Percentiles rank a stretch among this genome's conserved stretches.
Conservation (phyloP, 2,797 vertebrate genomes). For the Bradypodion ventrale region DNA sequence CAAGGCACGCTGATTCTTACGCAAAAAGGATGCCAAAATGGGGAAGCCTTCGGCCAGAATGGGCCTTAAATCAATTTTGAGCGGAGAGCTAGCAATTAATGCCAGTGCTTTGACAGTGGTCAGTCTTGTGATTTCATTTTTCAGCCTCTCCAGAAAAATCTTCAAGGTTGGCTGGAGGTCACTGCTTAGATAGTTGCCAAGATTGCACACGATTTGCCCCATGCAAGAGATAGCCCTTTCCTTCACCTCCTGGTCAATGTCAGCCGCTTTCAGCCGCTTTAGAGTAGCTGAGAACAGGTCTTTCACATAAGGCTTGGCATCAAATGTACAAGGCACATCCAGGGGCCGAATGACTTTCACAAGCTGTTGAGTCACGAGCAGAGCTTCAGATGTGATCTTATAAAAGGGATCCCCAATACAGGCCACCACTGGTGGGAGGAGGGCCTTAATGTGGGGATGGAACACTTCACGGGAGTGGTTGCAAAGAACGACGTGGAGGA, state of each 20-base stretch:
- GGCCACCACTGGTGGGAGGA: slow-evolving; percentile 83
- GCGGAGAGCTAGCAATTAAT: slow-evolving; percentile 81
- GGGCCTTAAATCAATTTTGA: slow-evolving; percentile 84
- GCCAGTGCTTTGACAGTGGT: slow-evolving; percentile 86
- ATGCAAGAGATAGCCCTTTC: slow-evolving; percentile 92
- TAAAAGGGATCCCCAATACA: slow-evolving; percentile 92
- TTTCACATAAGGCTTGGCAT: slow-evolving; percentile 82
- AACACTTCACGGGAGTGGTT: slow-evolving; percentile 86
- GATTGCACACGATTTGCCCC: slow-evolving; percentile 86
- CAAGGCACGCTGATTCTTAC: slow-evolving; percentile 91
- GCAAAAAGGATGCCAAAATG: slow-evolving; percentile 88
- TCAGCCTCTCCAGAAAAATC: slow-evolving; percentile 90
- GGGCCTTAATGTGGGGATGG: slow-evolving; percentile 84
- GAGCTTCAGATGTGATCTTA: slow-evolving; percentile 91
- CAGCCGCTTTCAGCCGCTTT: slow-evolving; percentile 87
- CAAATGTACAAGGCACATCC: slow-evolving; percentile 72
- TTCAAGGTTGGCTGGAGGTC: slow-evolving; percentile 83
- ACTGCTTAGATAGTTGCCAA: slow-evolving; percentile 85
- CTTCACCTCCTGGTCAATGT: slow-evolving; percentile 97
- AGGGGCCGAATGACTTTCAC: slow-evolving; percentile 86
- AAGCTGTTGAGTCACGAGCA: slow-evolving; percentile 90
- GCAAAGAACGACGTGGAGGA: slow-evolving; percentile 87
- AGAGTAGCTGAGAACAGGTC: slow-evolving; percentile 83
- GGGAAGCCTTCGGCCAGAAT: slow-evolving; percentile 85
- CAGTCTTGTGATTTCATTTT: slow-evolving; percentile 93